A percentile compares a stretch with the other conserved stretches of the same genome.
Conservation (phyloP, 2,888 invertebrate genomes). For the Scotopteryx bipunctaria region DNA sequence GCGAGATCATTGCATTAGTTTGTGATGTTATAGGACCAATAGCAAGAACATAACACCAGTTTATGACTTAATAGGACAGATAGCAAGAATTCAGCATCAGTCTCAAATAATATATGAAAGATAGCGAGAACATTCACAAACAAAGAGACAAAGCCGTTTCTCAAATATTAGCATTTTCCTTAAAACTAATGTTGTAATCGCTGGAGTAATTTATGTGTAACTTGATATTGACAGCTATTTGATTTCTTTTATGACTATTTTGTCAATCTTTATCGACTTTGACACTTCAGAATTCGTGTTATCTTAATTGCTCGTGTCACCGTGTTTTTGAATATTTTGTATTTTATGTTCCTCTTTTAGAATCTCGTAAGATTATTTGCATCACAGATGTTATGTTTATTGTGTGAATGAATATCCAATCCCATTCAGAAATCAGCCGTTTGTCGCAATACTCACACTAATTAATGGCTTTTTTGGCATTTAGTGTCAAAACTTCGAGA, state of each 20-base stretch:
- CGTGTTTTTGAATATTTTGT: slow-evolving; percentile 14
- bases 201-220: slow-evolving; percentile 17
- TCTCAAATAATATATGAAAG: too few relatives aligned
- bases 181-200: not conserved
- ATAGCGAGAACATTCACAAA: too few relatives aligned
- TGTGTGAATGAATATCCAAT: not conserved
- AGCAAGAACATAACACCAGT: too few relatives aligned
- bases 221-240: slow-evolving; percentile 24
- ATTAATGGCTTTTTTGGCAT: too few relatives aligned
- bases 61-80: too few relatives aligned
- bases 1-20: too few relatives aligned
- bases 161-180: slow-evolving; percentile 11
- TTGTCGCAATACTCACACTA: too few relatives aligned
- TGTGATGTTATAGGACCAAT: too few relatives aligned
- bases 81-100: too few relatives aligned
- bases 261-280: slow-evolving; percentile 36
- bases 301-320: slow-evolving; percentile 29
- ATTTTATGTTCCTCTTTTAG: slow-evolving; percentile 23
- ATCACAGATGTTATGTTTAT: slow-evolving; percentile 15
- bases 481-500: too few relatives aligned
- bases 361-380: slow-evolving; percentile 16
- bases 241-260: slow-evolving; percentile 27
- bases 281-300: slow-evolving; percentile 34
- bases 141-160: too few relatives aligned
- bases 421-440: too few relatives aligned